Base-by-base conservation (phyloP, 2,113 vertebrate species). In the Ceyx margarethae region DNA sequence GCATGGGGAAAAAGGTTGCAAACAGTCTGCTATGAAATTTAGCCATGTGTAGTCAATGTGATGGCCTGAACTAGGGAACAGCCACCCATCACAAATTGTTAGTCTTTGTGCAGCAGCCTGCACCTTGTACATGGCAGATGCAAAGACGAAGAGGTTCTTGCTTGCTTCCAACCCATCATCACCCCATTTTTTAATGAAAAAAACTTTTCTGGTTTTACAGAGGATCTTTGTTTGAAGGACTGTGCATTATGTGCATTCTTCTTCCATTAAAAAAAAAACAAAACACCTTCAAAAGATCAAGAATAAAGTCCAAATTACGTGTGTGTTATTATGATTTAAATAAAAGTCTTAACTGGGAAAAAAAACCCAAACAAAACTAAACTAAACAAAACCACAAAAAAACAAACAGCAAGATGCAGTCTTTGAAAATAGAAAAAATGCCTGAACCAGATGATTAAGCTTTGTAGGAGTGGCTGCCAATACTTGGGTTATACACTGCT, bases 401-500 rank as follows among this genome's bases (percentile, higher is more conserved):
- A 37, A 37, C 37, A 25, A 51, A 51, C 85, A 72, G 68, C 45
- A 92, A 91, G 60, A 91, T 84, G 23, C 51, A 93, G 62, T 79
- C 28, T 93, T 66, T 1, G 5, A 76, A 85, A 93, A 88, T 77
- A 92, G 93, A 85, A 96, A 95, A 91, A 86, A 80, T 86, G 86
- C 64, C 57, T 66, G 77, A 96, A 92, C 90, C 67, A 42, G 45
- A 94, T 92, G 87, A 93, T 94, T 89, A 50, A 71, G 73, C 72
- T 88, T 90, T 91, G 65, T 58, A 87, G 89, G 81, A 97, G 87
- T 75, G 74, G 73, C 53, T 94, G 97, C 89, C 94, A 95, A 85
- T 48, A 18, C 87, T 95, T 96, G 89, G 76, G 45, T 76, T 94
- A 87, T 61, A 54, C 69, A 22, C 81, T 89, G 28, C 62, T 92